phyloP scores from a whole-genome alignment of 2,113 vertebrate genomes.

The Chamaetylas fuelleborni region DNA sequence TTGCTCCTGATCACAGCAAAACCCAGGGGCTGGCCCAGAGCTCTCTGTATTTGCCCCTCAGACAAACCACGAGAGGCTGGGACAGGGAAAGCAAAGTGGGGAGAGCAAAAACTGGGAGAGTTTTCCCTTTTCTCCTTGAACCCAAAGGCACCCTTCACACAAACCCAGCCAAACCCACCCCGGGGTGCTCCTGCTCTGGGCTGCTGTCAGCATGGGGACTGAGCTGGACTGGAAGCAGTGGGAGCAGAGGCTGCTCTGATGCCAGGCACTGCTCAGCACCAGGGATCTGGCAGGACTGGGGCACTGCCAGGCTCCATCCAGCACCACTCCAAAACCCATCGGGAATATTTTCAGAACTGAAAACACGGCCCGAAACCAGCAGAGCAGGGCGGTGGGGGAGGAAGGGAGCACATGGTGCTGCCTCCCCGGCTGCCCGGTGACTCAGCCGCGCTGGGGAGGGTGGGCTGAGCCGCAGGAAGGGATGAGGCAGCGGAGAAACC shows the following conservation, averaged over 20 bases:
- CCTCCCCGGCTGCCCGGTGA: not conserved
- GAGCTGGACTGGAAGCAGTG: not conserved
- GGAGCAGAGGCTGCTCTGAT: not conserved
- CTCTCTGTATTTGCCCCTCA: not conserved
- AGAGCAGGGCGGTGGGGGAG: rapidly evolving
- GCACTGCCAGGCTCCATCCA: not conserved
- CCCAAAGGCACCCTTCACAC: not conserved
- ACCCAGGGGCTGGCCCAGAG: rapidly evolving
- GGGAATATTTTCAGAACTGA: not conserved
- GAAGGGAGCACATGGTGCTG: rapidly evolving
- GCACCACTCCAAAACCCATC: rapidly evolving
- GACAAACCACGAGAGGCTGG: not conserved
- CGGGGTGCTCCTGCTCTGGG: not conserved
- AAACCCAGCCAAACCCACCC: not conserved
- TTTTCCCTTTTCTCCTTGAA: not conserved
- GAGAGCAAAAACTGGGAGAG: not conserved
- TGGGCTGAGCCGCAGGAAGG: conserved; percentile 10
- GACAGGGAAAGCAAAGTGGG: not conserved
- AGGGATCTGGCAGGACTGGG: not conserved
- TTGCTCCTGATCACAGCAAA: not conserved
- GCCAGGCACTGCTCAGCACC: not conserved
- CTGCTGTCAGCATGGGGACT: not conserved
- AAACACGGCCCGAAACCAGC: not conserved
- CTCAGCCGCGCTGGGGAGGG: not conserved
- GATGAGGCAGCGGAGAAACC: conserved; percentile 38